A percentile compares a stretch with the other conserved stretches of the same genome.
These are phyloP conservation scores for Drosophila affinis DNA, from an alignment of 2,888 invertebrate species.

Conservation along the genomic window DNA sequence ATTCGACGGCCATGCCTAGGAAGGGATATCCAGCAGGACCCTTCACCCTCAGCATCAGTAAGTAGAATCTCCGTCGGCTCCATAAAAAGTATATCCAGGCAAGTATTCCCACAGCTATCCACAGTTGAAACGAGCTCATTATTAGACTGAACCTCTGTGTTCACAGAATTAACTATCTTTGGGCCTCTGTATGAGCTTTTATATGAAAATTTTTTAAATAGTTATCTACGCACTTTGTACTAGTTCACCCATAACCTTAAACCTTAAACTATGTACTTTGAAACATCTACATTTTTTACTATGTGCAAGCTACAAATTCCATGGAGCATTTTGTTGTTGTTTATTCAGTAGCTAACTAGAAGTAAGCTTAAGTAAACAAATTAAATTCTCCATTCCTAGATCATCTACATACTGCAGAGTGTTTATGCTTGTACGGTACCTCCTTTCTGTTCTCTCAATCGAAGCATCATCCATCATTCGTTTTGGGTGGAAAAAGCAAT, in stretches of 20 bases:
- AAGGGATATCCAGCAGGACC: slow-evolving; percentile 71
- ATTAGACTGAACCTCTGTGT: background rate
- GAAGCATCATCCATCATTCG: slow-evolving; percentile 62
- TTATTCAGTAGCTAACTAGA: background rate
- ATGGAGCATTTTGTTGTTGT: no score
- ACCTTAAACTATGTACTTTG: no score
- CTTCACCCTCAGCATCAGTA: slow-evolving; percentile 60
- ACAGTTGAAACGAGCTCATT: slow-evolving; percentile 40
- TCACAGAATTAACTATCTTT: background rate
- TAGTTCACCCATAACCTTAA: no score
- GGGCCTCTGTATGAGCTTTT: background rate
- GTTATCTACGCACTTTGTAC: background rate
- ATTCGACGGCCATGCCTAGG: slow-evolving; percentile 60
- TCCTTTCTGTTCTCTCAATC: background rate
- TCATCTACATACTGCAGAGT: background rate
- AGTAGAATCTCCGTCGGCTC: slow-evolving; percentile 70
- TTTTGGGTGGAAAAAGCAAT: slow-evolving; percentile 56
- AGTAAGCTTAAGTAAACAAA: background rate
- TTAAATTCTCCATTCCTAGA: background rate
- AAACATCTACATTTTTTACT: no score
- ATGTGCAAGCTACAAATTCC: no score
- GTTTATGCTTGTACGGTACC: background rate
- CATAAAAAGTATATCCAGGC: slow-evolving; percentile 69
- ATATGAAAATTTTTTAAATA: background rate
- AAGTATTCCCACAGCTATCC: slow-evolving; percentile 36